A percentile compares a stretch with the other conserved stretches of the same genome.
Conservation (phyloP, 2,797 vertebrate species). For the Catostomus latipinnis region DNA sequence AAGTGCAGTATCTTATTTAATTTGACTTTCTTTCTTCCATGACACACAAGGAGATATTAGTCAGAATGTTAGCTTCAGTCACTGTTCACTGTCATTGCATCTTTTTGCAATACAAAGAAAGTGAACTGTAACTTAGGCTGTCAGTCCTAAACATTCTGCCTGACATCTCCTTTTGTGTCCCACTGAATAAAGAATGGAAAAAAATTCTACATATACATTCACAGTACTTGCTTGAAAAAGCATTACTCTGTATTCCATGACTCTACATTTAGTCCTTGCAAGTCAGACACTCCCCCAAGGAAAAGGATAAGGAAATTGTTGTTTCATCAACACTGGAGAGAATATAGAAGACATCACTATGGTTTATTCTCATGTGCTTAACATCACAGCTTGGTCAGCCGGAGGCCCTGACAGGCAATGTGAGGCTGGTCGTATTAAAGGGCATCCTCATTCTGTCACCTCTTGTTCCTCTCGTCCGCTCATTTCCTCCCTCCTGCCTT, state of each 20-base stretch:
- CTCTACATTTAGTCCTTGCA: neutral
- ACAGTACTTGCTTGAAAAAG: neutral
- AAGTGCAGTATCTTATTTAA: too few species aligned
- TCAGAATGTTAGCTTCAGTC: too few species aligned
- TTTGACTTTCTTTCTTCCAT: too few species aligned
- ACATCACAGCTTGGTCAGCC: constrained; percentile 45
- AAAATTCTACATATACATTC: too few species aligned
- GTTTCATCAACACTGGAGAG: constrained; percentile 3
- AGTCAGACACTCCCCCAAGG: neutral
- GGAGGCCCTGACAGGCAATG: constrained; percentile 42
- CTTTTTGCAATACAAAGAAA: too few species aligned
- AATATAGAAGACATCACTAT: constrained; percentile 37
- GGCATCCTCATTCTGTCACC: constrained; percentile 72
- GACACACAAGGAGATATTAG: too few species aligned
- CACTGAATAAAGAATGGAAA: neutral
- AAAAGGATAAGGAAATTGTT: neutral
- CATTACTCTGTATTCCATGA: neutral
- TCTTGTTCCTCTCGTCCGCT: constrained; percentile 44
- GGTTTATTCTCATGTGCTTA: constrained; percentile 27
- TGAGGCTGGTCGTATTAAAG: constrained; percentile 42
- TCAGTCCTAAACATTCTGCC: too few species aligned
- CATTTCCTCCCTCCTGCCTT: constrained; percentile 7
- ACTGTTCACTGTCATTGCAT: too few species aligned
- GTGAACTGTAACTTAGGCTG: too few species aligned
- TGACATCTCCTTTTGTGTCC: neutral